These are phyloP conservation scores for Psilopogon haemacephalus DNA, from an alignment of 2,113 vertebrate genomes.

Conservation along the genomic window DNA sequence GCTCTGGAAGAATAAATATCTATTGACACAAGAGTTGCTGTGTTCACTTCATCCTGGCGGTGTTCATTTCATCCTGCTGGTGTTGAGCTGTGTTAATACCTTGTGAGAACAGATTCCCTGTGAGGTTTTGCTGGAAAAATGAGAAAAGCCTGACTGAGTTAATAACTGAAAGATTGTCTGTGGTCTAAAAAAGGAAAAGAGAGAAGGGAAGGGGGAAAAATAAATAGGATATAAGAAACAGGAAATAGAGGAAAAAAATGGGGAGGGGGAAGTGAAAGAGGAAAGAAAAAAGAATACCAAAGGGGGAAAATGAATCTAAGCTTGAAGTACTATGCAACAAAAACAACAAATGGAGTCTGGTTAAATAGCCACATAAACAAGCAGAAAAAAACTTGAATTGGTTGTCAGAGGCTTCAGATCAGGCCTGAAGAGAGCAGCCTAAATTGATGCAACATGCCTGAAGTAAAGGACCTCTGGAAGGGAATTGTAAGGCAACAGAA, in stretches of 20 bases:
- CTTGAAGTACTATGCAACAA: neutral
- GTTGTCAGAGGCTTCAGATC: neutral
- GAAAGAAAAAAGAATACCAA: neutral
- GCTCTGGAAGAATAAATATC: constrained; percentile 2
- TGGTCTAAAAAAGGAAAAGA: neutral
- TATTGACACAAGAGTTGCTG: neutral
- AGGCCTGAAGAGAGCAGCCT: neutral
- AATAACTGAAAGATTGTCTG: neutral
- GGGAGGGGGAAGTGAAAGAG: neutral
- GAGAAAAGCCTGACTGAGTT: neutral
- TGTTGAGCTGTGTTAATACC: neutral
- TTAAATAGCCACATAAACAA: neutral
- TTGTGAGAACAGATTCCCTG: neutral
- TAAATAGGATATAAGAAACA: no score
- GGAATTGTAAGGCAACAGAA: neutral
- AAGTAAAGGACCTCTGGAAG: neutral
- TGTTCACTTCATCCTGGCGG: neutral
- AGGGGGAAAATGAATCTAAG: neutral
- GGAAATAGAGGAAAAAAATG: neutral
- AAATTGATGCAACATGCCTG: neutral
- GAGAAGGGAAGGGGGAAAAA: neutral
- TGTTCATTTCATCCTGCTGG: neutral
- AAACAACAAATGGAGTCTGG: neutral
- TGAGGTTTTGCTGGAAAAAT: neutral
- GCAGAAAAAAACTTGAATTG: neutral